phyloP scores from a whole-genome alignment of 2,888 invertebrate species.

The Cerastis leucographa region DNA sequence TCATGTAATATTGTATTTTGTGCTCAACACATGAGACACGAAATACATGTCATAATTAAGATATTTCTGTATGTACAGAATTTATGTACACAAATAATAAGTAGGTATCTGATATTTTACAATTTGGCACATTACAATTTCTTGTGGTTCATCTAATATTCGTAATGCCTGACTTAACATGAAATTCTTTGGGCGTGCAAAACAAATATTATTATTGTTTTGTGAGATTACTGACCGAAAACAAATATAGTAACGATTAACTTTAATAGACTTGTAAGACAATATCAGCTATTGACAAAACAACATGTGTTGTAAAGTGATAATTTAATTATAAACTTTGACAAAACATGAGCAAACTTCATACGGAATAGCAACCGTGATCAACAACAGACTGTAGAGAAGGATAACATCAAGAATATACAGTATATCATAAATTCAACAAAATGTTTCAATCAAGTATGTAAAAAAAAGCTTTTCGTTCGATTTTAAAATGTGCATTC shows the following conservation, averaged over 20 bases:
- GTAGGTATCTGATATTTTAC: slow-evolving; percentile 75
- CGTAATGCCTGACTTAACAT: slow-evolving; percentile 72
- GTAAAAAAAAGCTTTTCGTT: slow-evolving; percentile 52
- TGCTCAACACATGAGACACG: slow-evolving; percentile 59
- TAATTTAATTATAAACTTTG: slow-evolving; percentile 67
- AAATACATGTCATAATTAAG: slow-evolving; percentile 66
- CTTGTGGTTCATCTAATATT: slow-evolving; percentile 65
- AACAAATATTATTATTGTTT: slow-evolving; percentile 67
- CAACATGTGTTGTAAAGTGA: slow-evolving; percentile 61
- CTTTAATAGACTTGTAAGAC: slow-evolving; percentile 74
- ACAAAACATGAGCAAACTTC: slow-evolving; percentile 63
- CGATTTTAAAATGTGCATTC: slow-evolving; percentile 53
- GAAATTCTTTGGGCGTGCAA: slow-evolving; percentile 80
- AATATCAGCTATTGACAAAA: slow-evolving; percentile 67
- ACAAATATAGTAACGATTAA: slow-evolving; percentile 77
- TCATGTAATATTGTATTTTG: slow-evolving; percentile 59
- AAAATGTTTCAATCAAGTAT: slow-evolving; percentile 53
- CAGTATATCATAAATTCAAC: slow-evolving; percentile 58
- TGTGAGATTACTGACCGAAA: slow-evolving; percentile 83
- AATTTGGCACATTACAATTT: slow-evolving; percentile 84
- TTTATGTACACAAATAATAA: slow-evolving; percentile 69
- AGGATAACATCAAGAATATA: slow-evolving; percentile 53
- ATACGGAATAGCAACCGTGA: slow-evolving; percentile 50
- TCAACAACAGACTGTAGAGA: slow-evolving; percentile 52
- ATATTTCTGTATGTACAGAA: slow-evolving; percentile 65